Evolutionary conservation across 2,888 invertebrate genomes (phyloP).

Genomic region (Trilocha varians): DNA sequence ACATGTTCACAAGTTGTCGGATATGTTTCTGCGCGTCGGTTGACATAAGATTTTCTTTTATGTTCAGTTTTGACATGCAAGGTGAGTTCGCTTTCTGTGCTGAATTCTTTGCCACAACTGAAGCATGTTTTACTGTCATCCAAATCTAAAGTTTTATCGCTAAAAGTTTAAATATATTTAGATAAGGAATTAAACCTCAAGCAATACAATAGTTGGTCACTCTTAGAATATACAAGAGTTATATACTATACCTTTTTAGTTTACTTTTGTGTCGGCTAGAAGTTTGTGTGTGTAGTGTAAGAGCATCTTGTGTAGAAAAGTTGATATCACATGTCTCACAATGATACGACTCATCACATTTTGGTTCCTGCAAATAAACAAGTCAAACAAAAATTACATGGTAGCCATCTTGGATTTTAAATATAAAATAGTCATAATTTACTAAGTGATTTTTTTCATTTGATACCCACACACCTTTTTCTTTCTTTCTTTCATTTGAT

Average conservation of each 20-base stretch:
- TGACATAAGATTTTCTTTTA: not conserved
- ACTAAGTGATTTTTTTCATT: no score
- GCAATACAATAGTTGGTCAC: no score
- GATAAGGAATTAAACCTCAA: no score
- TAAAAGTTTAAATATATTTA: no score
- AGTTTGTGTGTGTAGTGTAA: constrained; percentile 22
- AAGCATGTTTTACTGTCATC: not conserved
- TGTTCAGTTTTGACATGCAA: not conserved
- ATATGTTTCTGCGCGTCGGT: constrained; percentile 12
- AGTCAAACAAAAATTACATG: not conserved
- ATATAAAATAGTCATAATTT: no score
- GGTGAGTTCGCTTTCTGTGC: not conserved
- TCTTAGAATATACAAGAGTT: no score
- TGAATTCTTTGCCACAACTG: not conserved
- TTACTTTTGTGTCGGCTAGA: constrained; percentile 17
- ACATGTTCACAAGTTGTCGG: constrained; percentile 24
- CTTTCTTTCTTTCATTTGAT: no score
- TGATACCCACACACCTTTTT: no score
- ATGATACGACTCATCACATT: constrained; percentile 8
- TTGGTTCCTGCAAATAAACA: constrained; percentile 9
- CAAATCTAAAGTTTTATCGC: not conserved
- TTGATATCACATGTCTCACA: constrained; percentile 21
- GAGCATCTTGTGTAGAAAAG: constrained; percentile 22
- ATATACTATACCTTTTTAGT: not conserved
- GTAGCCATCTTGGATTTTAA: no score